A percentile compares a stretch with the other conserved stretches of the same genome.
Conservation (phyloP, 2,797 vertebrate species). For the Clamator glandarius region DNA sequence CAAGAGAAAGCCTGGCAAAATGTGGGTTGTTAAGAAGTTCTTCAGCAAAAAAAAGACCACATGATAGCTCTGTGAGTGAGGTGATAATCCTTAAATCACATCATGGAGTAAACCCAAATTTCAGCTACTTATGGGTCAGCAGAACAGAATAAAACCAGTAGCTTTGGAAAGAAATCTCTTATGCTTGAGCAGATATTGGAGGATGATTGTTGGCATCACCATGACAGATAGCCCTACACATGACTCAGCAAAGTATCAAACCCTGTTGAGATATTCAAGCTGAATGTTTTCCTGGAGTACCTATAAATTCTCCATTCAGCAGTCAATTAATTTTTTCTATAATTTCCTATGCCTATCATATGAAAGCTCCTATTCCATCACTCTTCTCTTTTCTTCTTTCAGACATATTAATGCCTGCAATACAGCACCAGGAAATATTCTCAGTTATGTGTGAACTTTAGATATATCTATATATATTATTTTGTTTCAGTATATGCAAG, state of each 20-base stretch:
- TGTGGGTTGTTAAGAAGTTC: background rate
- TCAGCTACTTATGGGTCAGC: slow-evolving; percentile 1
- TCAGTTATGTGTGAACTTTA: background rate
- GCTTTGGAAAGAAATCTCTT: background rate
- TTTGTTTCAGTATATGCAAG: background rate
- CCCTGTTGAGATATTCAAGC: background rate
- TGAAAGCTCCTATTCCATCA: background rate
- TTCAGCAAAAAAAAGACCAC: background rate
- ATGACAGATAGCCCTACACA: background rate
- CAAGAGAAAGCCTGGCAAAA: background rate
- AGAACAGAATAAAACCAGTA: slow-evolving; percentile 1
- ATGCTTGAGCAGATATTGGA: background rate
- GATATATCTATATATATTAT: background rate
- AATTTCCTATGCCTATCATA: background rate
- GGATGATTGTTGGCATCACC: background rate
- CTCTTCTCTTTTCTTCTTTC: background rate
- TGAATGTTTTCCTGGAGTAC: background rate
- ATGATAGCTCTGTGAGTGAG: background rate
- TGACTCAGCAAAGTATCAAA: background rate
- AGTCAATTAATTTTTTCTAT: background rate
- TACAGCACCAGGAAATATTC: background rate
- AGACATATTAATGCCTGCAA: background rate
- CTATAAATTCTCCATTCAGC: background rate
- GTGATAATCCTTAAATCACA: background rate
- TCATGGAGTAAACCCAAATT: slow-evolving; percentile 9